These are phyloP conservation scores for Cheilosia scutellata DNA, from an alignment of 2,888 invertebrate species.

Conservation along the genomic window DNA sequence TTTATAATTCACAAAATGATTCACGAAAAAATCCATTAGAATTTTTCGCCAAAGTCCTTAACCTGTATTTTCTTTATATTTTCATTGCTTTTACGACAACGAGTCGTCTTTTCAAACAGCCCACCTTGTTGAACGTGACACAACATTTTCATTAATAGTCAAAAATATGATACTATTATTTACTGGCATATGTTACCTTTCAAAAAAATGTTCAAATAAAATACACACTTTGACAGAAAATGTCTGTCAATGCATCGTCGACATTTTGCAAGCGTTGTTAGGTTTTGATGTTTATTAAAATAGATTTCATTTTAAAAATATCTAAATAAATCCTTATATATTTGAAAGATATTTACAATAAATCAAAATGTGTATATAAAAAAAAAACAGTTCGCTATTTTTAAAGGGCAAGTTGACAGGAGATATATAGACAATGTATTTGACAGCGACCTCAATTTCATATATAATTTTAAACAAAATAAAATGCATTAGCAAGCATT, in stretches of 20 bases:
- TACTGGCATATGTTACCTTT: slow-evolving; percentile 28
- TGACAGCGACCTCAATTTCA: slow-evolving; percentile 23
- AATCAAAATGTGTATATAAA: slow-evolving; percentile 1
- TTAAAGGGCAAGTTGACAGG: slow-evolving; percentile 33
- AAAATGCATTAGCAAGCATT: not conserved
- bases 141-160: slow-evolving; percentile 18
- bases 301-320: slow-evolving; percentile 21
- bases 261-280: slow-evolving; percentile 8
- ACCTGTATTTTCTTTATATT: not conserved
- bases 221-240: slow-evolving; percentile 27
- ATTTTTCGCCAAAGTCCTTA: too few relatives aligned
- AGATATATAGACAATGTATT: not conserved
- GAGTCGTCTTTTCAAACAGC: not conserved
- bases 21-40: too few relatives aligned
- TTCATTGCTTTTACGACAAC: not conserved
- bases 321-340: not conserved
- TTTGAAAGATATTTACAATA: slow-evolving; percentile 18
- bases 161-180: slow-evolving; percentile 9
- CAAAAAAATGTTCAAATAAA: slow-evolving; percentile 24
- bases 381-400: not conserved
- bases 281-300: slow-evolving; percentile 2
- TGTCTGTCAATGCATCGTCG: slow-evolving; percentile 55
- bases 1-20: too few relatives aligned
- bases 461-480: not conserved
- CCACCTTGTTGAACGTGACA: not conserved